A percentile compares a stretch with the other conserved stretches of the same genome.
Conservation (phyloP, 2,113 vertebrate genomes). For the Gadus chalcogrammus region DNA sequence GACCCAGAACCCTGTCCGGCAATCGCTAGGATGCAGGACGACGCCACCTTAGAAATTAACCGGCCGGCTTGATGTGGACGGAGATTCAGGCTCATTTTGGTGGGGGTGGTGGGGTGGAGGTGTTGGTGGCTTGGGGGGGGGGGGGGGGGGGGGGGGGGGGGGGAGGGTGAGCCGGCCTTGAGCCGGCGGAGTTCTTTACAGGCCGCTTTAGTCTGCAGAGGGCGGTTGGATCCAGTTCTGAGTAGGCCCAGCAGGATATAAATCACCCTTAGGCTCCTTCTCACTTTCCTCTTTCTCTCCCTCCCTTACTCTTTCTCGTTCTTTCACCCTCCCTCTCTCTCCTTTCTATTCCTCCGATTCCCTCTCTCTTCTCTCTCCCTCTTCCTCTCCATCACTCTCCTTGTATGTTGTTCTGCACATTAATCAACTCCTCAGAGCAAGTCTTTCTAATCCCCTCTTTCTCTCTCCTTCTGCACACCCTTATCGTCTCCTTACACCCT, state of each 20-base stretch:
- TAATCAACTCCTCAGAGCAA: constrained; percentile 44
- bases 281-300: constrained; percentile 45
- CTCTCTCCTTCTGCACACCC: too few relatives aligned
- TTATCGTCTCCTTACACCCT: background rate
- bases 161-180: constrained; percentile 50
- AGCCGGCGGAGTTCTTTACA: constrained; percentile 61
- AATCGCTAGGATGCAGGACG: constrained; percentile 8
- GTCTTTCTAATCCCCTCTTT: constrained; percentile 36
- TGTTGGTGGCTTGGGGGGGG: too few relatives aligned
- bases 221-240: constrained; percentile 66
- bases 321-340: constrained; percentile 16
- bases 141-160: too few relatives aligned
- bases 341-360: background rate
- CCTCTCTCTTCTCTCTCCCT: constrained; percentile 14
- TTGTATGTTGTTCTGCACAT: constrained; percentile 29
- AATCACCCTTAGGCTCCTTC: constrained; percentile 60
- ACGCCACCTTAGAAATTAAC: constrained; percentile 48
- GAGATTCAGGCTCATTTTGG: constrained; percentile 66
- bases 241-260: constrained; percentile 64
- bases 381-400: background rate
- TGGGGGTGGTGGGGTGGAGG: background rate
- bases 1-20: constrained; percentile 29
- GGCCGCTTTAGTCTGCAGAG: constrained; percentile 45
- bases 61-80: constrained; percentile 62
- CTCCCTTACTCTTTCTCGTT: background rate